Conservation (phyloP, 2,113 vertebrate genomes). For the Solea solea region DNA sequence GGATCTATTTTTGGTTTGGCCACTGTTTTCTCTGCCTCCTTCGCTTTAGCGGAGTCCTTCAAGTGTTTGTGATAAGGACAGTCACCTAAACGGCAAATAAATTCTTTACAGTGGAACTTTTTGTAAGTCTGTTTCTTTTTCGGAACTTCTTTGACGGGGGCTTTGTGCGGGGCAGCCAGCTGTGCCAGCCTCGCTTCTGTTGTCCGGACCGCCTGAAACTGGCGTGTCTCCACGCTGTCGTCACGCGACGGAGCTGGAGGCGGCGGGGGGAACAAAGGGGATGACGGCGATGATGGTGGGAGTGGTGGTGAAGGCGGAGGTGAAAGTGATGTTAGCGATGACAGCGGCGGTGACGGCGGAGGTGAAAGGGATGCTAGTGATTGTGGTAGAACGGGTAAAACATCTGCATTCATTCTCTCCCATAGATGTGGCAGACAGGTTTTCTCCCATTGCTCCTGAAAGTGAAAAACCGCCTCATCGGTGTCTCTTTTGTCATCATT, state of each 20-base stretch:
- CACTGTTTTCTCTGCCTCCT: neutral
- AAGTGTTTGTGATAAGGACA: neutral
- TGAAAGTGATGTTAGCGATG: neutral
- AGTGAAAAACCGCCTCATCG: neutral
- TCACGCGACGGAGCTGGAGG: neutral
- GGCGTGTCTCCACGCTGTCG: neutral
- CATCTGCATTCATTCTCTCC: neutral
- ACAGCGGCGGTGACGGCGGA: neutral
- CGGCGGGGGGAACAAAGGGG: too few relatives aligned
- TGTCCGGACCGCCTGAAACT: neutral
- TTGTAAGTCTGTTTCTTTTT: neutral
- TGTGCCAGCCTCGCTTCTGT: neutral
- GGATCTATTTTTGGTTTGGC: neutral
- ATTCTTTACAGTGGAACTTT: neutral
- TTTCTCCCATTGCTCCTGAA: neutral
- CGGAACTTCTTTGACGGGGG: neutral
- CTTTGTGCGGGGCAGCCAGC: neutral
- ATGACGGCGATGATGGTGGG: neutral
- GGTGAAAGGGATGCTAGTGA: neutral
- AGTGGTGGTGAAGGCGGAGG: too few relatives aligned
- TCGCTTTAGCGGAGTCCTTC: neutral
- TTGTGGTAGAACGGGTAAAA: neutral
- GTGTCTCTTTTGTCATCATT: neutral
- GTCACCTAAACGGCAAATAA: neutral
- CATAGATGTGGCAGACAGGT: neutral